phyloP scores from a whole-genome alignment of 2,888 invertebrate species.

The Eustalomyia histrio region DNA sequence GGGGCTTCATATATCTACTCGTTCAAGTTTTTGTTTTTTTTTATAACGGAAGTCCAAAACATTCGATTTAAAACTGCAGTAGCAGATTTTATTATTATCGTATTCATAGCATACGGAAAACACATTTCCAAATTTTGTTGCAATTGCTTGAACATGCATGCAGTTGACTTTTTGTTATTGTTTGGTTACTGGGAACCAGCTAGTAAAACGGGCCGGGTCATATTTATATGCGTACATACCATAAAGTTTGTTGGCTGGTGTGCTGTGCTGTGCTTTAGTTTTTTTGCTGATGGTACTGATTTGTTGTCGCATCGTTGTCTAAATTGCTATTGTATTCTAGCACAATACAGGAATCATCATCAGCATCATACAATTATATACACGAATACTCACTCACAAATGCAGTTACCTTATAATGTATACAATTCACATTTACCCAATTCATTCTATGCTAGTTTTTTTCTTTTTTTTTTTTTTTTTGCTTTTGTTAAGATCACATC shows the following conservation, averaged over 20 bases:
- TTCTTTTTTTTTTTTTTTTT: slow-evolving; percentile 33
- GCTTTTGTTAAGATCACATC: slow-evolving; percentile 56
- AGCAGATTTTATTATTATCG: slow-evolving; percentile 51
- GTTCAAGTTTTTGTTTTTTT: slow-evolving; percentile 36
- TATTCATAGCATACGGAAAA: slow-evolving; percentile 41
- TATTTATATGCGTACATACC: slow-evolving; percentile 21
- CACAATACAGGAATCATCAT: slow-evolving; percentile 48
- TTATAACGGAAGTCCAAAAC: slow-evolving; percentile 58
- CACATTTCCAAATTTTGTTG: slow-evolving; percentile 42
- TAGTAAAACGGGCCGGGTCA: slow-evolving; percentile 26
- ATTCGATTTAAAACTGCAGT: slow-evolving; percentile 55
- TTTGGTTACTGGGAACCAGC: slow-evolving; percentile 24
- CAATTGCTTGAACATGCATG: slow-evolving; percentile 35
- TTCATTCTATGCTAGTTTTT: slow-evolving; percentile 39
- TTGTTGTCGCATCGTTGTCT: slow-evolving; percentile 61
- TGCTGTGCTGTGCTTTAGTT: slow-evolving; percentile 11
- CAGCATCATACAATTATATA: slow-evolving; percentile 6
- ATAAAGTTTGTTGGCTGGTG: slow-evolving; percentile 23
- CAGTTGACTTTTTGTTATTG: slow-evolving; percentile 59
- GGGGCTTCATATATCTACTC: background rate
- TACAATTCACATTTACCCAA: slow-evolving; percentile 24
- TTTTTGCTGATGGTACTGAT: slow-evolving; percentile 56
- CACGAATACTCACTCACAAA: background rate
- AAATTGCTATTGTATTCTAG: slow-evolving; percentile 58
- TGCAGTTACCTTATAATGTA: background rate